Percentiles rank a stretch among this genome's conserved stretches.
These are phyloP conservation scores for Tokudaia muenninki DNA, from an alignment of 2,797 vertebrate species.

Conservation along the genomic window DNA sequence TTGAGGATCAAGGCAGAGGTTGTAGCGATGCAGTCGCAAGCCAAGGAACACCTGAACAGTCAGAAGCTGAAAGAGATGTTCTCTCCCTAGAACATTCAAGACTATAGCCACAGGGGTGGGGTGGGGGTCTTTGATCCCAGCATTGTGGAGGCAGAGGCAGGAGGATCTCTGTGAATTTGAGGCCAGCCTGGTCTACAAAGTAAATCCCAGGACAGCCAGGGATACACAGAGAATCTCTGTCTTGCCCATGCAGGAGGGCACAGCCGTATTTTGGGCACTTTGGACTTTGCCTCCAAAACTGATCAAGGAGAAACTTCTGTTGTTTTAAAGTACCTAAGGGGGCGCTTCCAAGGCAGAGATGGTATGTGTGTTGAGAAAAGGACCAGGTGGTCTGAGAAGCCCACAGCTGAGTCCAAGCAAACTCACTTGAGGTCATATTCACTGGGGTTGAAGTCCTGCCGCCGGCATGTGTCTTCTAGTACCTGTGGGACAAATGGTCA, in stretches of 20 bases:
- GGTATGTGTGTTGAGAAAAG: background rate
- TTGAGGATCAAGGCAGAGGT: background rate
- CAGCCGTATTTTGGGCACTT: background rate
- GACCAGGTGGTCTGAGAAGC: background rate
- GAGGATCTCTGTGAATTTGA: background rate
- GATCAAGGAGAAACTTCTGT: background rate
- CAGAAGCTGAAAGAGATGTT: background rate
- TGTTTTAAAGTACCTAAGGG: background rate
- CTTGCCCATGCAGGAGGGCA: no score
- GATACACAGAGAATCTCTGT: background rate
- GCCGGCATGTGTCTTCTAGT: conserved; percentile 95
- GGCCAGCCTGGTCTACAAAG: background rate
- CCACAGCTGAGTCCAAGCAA: background rate
- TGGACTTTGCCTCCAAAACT: background rate
- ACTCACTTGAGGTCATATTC: conserved; percentile 96
- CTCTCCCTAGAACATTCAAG: background rate
- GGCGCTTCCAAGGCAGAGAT: background rate
- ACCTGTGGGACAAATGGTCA: conserved; percentile 87
- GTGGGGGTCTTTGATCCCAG: background rate
- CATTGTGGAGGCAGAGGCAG: background rate
- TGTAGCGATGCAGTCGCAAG: background rate
- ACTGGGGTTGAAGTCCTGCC: conserved; percentile 93
- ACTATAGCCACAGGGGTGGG: background rate
- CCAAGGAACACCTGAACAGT: no score
- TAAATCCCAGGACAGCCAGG: background rate